Conservation (phyloP, 2,113 vertebrate genomes). For the Pleuronectes platessa region DNA sequence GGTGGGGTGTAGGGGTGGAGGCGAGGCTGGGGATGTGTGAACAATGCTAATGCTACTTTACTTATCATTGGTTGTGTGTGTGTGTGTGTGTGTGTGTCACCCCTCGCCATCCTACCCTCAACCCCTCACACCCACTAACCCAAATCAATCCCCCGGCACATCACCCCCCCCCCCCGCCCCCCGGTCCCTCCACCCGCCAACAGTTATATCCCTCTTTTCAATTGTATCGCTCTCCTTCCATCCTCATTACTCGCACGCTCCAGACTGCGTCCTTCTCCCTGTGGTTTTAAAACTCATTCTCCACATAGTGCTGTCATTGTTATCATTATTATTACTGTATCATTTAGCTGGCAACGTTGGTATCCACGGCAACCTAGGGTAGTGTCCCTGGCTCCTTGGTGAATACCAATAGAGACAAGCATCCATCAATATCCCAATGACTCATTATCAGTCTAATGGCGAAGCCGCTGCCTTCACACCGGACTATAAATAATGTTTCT, state of each 20-base stretch:
- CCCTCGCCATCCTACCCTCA: neutral
- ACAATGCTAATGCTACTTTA: conserved; percentile 80
- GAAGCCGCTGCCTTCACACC: conserved; percentile 63
- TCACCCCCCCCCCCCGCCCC: neutral
- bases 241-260: conserved; percentile 35
- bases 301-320: conserved; percentile 68
- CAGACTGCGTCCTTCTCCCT: conserved; percentile 49
- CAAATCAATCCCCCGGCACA: conserved; percentile 16
- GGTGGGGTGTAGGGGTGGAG: conserved; percentile 3
- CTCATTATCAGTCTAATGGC: conserved; percentile 78
- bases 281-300: conserved; percentile 65
- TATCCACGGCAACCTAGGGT: conserved; percentile 77
- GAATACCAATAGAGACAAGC: conserved; percentile 79
- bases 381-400: conserved; percentile 70
- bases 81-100: conserved; percentile 9
- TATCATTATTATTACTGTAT: conserved; percentile 78
- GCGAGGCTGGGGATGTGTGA: conserved; percentile 67
- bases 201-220: conserved; percentile 29
- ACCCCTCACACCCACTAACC: neutral
- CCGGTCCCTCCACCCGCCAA: neutral
- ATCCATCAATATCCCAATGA: conserved; percentile 77
- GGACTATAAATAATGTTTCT: conserved; percentile 78
- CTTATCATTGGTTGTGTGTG: conserved; percentile 70
- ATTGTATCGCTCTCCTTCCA: conserved; percentile 28
- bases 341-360: conserved; percentile 72